phyloP scores from a whole-genome alignment of 2,113 vertebrate species.

The Nansenia antarctica region DNA sequence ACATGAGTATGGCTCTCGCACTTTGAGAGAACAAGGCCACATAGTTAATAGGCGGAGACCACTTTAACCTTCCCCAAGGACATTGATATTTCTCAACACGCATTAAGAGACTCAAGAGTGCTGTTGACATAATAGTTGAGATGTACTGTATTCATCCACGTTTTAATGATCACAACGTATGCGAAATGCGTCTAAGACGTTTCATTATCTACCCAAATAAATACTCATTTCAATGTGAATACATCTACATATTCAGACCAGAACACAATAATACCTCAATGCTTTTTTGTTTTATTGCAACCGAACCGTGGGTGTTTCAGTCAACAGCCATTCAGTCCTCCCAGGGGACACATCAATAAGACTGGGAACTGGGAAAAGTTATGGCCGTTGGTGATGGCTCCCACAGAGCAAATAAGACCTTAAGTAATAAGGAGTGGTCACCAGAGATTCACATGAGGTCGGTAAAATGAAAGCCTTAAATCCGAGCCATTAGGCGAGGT shows the following conservation, averaged over 20 bases:
- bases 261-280: background rate
- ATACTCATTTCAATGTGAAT: background rate
- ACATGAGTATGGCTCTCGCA: no score
- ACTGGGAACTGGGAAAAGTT: constrained; percentile 37
- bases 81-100: background rate
- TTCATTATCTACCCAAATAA: background rate
- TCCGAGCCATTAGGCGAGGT: constrained; percentile 36
- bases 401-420: constrained; percentile 42
- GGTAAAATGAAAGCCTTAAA: constrained; percentile 39
- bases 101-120: background rate
- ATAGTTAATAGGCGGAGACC: no score
- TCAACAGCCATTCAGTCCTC: constrained; percentile 6
- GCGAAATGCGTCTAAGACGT: background rate
- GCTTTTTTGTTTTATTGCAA: background rate
- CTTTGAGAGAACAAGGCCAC: background rate
- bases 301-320: constrained; percentile 4
- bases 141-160: background rate
- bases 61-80: background rate
- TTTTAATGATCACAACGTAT: background rate
- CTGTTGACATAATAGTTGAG: background rate
- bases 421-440: constrained; percentile 38
- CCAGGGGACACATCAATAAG: constrained; percentile 42
- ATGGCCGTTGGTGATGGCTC: constrained; percentile 33
- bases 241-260: background rate
- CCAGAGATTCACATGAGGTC: constrained; percentile 36